Evolutionary conservation across 2,888 invertebrate genomes (phyloP).

Genomic region (Neoaliturus tenellus): DNA sequence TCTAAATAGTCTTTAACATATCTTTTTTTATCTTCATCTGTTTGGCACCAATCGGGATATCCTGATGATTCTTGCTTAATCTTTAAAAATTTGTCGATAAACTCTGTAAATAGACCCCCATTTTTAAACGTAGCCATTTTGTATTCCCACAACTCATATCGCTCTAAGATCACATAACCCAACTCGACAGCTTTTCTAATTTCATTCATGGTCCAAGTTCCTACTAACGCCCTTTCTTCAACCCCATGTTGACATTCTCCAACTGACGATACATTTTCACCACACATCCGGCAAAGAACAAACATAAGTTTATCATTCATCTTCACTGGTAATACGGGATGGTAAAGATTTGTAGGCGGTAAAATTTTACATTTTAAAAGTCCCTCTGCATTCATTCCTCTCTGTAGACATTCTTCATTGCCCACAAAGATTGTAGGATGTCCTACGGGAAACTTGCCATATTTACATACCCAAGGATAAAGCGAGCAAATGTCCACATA

Average conservation of each 20-base stretch:
- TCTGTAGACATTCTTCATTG: not conserved
- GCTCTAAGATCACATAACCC: slow-evolving; percentile 67
- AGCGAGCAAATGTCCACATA: slow-evolving; percentile 52
- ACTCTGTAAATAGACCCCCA: slow-evolving; percentile 62
- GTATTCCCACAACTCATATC: slow-evolving; percentile 69
- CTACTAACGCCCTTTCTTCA: slow-evolving; percentile 65
- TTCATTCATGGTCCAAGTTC: slow-evolving; percentile 69
- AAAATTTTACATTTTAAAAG: slow-evolving; percentile 45
- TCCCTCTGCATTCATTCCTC: slow-evolving; percentile 37
- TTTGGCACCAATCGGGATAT: slow-evolving; percentile 2
- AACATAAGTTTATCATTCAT: slow-evolving; percentile 69
- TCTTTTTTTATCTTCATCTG: slow-evolving; percentile 60
- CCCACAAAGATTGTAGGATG: slow-evolving; percentile 42
- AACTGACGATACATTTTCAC: slow-evolving; percentile 64
- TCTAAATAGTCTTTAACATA: slow-evolving; percentile 10
- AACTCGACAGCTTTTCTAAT: slow-evolving; percentile 66
- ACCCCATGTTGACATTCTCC: slow-evolving; percentile 68
- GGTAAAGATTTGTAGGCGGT: slow-evolving; percentile 53
- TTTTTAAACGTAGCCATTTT: slow-evolving; percentile 58
- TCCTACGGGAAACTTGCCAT: slow-evolving; percentile 40
- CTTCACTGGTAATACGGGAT: slow-evolving; percentile 66
- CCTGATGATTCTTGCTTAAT: slow-evolving; percentile 51
- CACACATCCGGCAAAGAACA: slow-evolving; percentile 69
- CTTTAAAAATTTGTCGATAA: slow-evolving; percentile 61
- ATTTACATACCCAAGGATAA: slow-evolving; percentile 39